Evolutionary conservation across 2,113 vertebrate species (phyloP).

Genomic region (Elgaria multicarinata): DNA sequence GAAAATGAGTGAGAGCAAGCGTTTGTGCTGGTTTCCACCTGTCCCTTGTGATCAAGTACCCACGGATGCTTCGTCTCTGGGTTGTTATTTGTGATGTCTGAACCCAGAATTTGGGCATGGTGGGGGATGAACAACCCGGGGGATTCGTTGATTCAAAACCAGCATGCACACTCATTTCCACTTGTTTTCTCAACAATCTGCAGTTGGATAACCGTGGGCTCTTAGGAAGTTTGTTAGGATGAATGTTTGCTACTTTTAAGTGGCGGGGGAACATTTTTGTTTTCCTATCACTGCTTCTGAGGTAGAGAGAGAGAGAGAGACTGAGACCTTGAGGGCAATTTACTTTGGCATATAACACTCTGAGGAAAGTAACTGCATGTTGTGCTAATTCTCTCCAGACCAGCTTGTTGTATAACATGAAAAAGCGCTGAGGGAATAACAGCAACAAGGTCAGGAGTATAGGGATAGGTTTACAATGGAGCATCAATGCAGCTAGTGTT

Average conservation of each 20-base stretch:
- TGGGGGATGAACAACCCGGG: background rate
- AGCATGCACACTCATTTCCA: no score
- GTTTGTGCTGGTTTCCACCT: no score
- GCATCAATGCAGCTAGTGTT: background rate
- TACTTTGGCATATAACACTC: background rate
- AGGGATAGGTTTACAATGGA: background rate
- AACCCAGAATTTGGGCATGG: no score
- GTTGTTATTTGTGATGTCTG: no score
- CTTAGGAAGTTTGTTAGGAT: no score
- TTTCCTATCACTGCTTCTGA: background rate
- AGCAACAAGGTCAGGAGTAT: background rate
- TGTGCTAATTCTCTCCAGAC: background rate
- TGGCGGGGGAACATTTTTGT: background rate
- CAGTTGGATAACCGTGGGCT: no score
- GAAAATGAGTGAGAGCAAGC: no score
- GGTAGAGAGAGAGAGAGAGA: background rate
- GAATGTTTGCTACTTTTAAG: background rate
- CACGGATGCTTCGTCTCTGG: no score
- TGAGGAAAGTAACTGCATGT: background rate
- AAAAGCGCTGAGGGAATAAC: background rate
- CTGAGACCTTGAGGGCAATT: background rate
- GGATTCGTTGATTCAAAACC: no score
- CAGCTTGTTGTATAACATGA: background rate
- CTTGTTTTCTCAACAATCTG: no score
- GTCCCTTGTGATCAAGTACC: no score